A percentile compares a stretch with the other conserved stretches of the same genome.
These are phyloP conservation scores for Philantomba maxwellii DNA, from an alignment of 2,113 vertebrate genomes.

Conservation along the genomic window DNA sequence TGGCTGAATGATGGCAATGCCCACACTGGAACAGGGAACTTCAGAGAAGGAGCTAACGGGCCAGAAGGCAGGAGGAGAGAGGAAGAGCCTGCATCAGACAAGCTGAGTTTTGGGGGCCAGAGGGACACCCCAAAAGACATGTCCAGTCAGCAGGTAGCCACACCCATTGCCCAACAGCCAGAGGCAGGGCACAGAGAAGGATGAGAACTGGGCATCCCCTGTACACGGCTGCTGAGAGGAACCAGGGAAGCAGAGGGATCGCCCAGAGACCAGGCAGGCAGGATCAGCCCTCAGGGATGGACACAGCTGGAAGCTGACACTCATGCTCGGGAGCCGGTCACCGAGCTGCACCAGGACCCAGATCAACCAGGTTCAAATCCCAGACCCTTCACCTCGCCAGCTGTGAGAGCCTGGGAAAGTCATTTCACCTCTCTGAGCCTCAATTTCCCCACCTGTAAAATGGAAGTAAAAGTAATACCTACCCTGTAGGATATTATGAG, in stretches of 20 bases:
- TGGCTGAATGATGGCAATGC: neutral
- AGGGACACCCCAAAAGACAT: neutral
- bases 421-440: neutral
- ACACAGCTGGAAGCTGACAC: accelerated
- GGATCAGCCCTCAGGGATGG: neutral
- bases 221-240: neutral
- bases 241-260: neutral
- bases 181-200: neutral
- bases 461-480: neutral
- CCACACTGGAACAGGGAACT: neutral
- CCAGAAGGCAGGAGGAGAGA: neutral
- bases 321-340: neutral
- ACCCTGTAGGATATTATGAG: neutral
- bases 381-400: neutral
- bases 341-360: neutral
- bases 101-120: neutral
- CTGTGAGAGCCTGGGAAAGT: neutral
- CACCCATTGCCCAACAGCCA: neutral
- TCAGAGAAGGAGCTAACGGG: neutral
- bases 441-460: neutral
- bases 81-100: neutral
- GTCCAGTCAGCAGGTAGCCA: neutral
- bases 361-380: neutral
- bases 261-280: neutral
- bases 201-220: neutral